Conservation (phyloP, 2,888 invertebrate species). For the Eristalis tenax region DNA sequence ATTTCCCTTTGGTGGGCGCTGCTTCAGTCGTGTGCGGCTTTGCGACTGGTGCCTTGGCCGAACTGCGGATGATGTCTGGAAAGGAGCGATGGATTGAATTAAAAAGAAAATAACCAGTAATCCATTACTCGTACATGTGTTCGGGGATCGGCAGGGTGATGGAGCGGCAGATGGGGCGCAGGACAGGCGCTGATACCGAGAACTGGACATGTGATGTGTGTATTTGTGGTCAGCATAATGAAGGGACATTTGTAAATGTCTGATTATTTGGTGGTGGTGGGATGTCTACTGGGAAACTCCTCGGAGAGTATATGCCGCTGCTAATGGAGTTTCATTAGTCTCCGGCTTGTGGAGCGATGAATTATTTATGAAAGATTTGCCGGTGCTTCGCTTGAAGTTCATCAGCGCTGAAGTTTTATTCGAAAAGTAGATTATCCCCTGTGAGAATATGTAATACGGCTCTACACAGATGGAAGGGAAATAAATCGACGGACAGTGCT, state of each 20-base stretch:
- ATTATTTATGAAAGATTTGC: constrained; percentile 50
- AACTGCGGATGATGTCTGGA: not conserved
- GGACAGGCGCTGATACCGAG: constrained; percentile 29
- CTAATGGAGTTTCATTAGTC: constrained; percentile 53
- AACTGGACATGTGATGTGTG: constrained; percentile 41
- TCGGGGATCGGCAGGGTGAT: not conserved
- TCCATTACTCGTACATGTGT: constrained; percentile 75
- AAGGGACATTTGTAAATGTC: constrained; percentile 76
- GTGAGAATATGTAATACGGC: not conserved
- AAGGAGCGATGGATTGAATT: constrained; percentile 76
- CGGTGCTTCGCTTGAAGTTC: not conserved
- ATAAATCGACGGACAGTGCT: no score
- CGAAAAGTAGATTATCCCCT: not conserved
- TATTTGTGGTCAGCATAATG: constrained; percentile 73
- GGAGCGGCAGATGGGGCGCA: not conserved
- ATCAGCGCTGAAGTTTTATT: not conserved
- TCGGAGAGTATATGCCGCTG: constrained; percentile 10
- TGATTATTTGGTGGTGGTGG: constrained; percentile 70
- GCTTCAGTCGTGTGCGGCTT: constrained; percentile 28
- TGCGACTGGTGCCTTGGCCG: not conserved
- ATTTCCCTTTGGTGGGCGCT: constrained; percentile 7
- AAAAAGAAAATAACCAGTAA: constrained; percentile 76
- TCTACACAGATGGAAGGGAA: no score
- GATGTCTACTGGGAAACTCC: constrained; percentile 25
- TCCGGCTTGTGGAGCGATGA: constrained; percentile 31